These are phyloP conservation scores for Habrosyne pyritoides DNA, from an alignment of 2,888 invertebrate species.

Conservation along the genomic window DNA sequence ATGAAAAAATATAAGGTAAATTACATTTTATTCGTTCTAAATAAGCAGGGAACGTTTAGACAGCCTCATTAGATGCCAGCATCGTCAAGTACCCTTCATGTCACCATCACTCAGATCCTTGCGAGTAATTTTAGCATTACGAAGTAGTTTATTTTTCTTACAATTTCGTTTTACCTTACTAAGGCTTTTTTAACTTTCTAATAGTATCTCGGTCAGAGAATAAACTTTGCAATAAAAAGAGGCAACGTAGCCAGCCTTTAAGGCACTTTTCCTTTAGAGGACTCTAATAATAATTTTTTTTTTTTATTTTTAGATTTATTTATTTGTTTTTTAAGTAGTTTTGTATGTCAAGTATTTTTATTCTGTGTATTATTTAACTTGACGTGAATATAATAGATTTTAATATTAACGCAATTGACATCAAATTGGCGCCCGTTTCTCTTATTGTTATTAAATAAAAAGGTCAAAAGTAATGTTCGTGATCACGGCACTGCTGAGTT, in stretches of 20 bases:
- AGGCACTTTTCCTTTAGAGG: too few relatives aligned
- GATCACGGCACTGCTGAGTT: not conserved
- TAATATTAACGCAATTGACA: not conserved
- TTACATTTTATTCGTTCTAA: not conserved
- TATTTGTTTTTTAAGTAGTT: too few relatives aligned
- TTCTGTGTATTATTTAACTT: too few relatives aligned
- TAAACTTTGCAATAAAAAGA: too few relatives aligned
- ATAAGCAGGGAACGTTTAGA: not conserved
- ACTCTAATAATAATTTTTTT: too few relatives aligned
- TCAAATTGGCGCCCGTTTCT: too few relatives aligned
- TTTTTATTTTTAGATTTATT: too few relatives aligned
- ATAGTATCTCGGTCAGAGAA: too few relatives aligned
- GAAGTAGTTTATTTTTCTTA: slow-evolving; percentile 26
- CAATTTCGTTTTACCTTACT: slow-evolving; percentile 19
- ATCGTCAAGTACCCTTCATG: slow-evolving; percentile 19
- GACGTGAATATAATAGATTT: too few relatives aligned
- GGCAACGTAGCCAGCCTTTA: too few relatives aligned
- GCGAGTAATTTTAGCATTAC: slow-evolving; percentile 20
- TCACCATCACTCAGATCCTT: slow-evolving; percentile 15
- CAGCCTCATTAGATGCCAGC: slow-evolving; percentile 35
- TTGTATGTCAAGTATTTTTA: too few relatives aligned
- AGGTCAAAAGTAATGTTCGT: not conserved
- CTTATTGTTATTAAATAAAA: not conserved
- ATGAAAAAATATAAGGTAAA: not conserved
- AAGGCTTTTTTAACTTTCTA: slow-evolving; percentile 22